Conservation (phyloP, 2,113 vertebrate genomes). For the Perccottus glenii region DNA sequence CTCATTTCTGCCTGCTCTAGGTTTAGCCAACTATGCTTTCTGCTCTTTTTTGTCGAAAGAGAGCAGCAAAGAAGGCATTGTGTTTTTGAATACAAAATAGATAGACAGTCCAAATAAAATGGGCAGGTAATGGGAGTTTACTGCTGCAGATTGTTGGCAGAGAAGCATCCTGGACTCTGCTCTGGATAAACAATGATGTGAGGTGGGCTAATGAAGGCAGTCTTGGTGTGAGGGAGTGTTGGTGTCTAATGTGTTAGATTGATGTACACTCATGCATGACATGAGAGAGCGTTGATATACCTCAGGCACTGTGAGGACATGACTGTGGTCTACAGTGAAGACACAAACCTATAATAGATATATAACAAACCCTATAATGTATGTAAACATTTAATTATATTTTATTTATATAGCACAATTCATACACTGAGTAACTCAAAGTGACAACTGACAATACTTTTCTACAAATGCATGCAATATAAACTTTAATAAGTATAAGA, state of each 20-base stretch:
- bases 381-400: too few species aligned
- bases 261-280: constrained; percentile 13
- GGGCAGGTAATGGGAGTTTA: constrained; percentile 7
- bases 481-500: too few species aligned
- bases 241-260: constrained; percentile 8
- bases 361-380: too few species aligned
- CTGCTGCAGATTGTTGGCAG: constrained; percentile 56
- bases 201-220: constrained; percentile 50
- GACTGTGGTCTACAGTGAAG: too few species aligned
- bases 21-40: too few species aligned
- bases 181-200: constrained; percentile 57
- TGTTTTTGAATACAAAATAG: neutral
- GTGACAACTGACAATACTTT: too few species aligned
- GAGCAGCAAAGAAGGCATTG: neutral
- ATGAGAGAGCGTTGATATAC: constrained; percentile 24
- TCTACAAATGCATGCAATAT: too few species aligned
- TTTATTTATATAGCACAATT: too few species aligned
- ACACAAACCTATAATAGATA: too few species aligned
- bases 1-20: too few species aligned
- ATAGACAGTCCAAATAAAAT: constrained; percentile 1
- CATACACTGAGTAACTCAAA: too few species aligned
- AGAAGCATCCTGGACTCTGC: constrained; percentile 35
- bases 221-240: neutral
- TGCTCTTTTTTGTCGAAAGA: neutral
- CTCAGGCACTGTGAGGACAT: constrained; percentile 1